Conservation (phyloP, 2,113 vertebrate species). For the Clupea harengus region DNA sequence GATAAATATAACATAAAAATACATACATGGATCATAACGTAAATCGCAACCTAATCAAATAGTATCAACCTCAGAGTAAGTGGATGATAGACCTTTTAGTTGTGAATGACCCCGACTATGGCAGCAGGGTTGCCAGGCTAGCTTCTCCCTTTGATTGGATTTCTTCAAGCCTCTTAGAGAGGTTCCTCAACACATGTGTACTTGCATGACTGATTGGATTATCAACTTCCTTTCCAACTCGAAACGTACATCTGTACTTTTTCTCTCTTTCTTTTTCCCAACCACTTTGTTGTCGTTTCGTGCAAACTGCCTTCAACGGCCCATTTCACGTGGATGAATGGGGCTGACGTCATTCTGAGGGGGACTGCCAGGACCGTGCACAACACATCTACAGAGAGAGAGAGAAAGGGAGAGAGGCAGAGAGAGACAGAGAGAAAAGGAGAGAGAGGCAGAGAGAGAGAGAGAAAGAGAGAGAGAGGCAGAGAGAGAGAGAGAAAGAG, state of each 20-base stretch:
- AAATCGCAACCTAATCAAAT: background rate
- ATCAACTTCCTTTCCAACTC: background rate
- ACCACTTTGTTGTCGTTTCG: background rate
- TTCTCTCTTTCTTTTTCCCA: no score
- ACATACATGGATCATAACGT: background rate
- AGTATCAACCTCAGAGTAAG: background rate
- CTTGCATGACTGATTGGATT: slow-evolving; percentile 19
- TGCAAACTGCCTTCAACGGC: background rate
- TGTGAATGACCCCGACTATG: background rate
- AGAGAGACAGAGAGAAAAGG: background rate
- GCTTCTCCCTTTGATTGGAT: slow-evolving; percentile 25
- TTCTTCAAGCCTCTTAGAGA: slow-evolving; percentile 23
- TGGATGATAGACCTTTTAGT: background rate
- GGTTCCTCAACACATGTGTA: slow-evolving; percentile 4
- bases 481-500: background rate
- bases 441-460: background rate
- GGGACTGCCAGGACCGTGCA: background rate
- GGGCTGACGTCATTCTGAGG: background rate
- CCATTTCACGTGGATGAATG: background rate
- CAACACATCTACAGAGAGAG: background rate
- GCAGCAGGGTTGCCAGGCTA: background rate
- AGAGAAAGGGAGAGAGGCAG: background rate
- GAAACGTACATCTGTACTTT: background rate
- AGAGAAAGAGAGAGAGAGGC: background rate
- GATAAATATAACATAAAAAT: background rate